Base-by-base conservation (phyloP, 2,888 invertebrate species). In the Octonoba sinensis region DNA sequence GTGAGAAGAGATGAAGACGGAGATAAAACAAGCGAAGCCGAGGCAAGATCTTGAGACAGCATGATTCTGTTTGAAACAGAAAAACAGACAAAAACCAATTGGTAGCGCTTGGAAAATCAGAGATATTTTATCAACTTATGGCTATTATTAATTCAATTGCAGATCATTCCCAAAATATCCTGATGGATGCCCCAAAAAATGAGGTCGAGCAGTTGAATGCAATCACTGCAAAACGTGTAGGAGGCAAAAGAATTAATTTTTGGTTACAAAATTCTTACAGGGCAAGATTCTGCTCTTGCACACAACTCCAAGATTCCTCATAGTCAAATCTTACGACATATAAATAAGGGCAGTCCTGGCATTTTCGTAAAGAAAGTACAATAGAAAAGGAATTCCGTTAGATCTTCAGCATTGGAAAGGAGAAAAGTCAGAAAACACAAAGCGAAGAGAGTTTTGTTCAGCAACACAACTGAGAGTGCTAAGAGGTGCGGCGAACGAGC, bases 201-300 rank as follows among this genome's bases (percentile, higher is more conserved):
- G 22, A 16, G 3, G 74, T 74, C 20, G 65, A 66, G 47, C 64
- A 74, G 3, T 74, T 74, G 15, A 22, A 57, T 44, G 20, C 47
- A 11, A 46, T 65, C 12, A 24, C 27, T 3, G 49, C 49, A 6
- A 72, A 72, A 27, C 47, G 47, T 47, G 12, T 60, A 18, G 47
- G 71, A 24, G 71, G 60, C 3, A 71, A 47, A n/a, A 1, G 71
- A 47, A 59, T 71, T 1, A 60, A 71, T 49, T 71, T 27, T 44
- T 70, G 18, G 2, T 15, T 44, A 1, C 16, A 16, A 15, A 4
- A 24, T 8, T 44, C 36, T 44, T 70, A 49, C 18, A 4, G 13
- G 4, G 15, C 56, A 15, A n/a, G 60, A 20, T 79, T 73, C 69
- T 4, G 54, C 22, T 16, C 6, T 67, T 16, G 3, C 22, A n/a